Conservation (phyloP, 2,888 invertebrate species). For the Temnothorax unifasciatus region DNA sequence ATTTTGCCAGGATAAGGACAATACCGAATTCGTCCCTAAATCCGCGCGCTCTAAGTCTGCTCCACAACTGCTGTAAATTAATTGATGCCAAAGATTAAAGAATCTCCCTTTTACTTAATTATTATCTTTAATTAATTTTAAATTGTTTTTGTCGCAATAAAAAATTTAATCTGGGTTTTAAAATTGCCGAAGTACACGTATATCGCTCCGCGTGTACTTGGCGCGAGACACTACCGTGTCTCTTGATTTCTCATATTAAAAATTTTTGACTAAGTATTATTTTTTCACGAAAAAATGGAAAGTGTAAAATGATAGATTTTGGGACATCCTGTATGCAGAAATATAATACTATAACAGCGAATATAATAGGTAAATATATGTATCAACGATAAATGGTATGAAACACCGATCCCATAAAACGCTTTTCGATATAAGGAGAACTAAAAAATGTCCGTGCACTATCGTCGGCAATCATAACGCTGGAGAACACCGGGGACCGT, state of each 20-base stretch:
- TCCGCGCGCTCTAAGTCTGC: neutral
- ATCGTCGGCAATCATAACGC: conserved; percentile 77
- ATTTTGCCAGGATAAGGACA: conserved; percentile 6
- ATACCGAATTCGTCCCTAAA: neutral
- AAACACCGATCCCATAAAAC: neutral
- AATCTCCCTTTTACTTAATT: neutral
- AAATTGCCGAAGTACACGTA: neutral
- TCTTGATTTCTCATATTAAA: neutral
- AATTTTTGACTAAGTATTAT: neutral
- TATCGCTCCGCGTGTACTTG: no score
- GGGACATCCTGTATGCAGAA: neutral
- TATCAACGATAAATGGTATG: neutral
- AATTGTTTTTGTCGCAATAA: neutral
- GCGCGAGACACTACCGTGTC: no score
- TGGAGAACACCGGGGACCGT: conserved; percentile 73
- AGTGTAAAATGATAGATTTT: neutral
- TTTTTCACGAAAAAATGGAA: neutral
- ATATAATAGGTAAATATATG: conserved; percentile 1
- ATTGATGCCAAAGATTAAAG: neutral
- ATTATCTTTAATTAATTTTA: neutral
- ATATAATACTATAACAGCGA: neutral
- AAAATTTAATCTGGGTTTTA: neutral
- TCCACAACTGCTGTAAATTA: neutral
- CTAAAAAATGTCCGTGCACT: conserved; percentile 17
- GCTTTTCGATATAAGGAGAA: neutral